These are phyloP conservation scores for Atrina japonica DNA, from an alignment of 2,888 invertebrate genomes.

Conservation along the genomic window DNA sequence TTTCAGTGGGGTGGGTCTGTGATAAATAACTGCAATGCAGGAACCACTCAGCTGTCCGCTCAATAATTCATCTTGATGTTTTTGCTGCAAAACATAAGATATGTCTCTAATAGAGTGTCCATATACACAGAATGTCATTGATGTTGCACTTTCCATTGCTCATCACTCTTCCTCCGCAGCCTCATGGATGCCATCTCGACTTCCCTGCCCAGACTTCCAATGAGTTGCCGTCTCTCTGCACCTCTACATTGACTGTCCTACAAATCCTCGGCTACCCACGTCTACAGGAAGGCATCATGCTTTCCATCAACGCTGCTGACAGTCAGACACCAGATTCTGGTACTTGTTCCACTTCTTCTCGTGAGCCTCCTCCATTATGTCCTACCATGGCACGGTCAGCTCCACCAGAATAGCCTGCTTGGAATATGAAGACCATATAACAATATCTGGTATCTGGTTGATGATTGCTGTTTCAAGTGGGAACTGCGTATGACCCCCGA, in stretches of 20 bases:
- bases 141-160: too few relatives aligned
- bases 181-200: too few relatives aligned
- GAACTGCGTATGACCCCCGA: conserved; percentile 2
- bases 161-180: too few relatives aligned
- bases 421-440: conserved; percentile 4
- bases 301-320: background rate
- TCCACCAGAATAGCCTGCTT: conserved; percentile 4
- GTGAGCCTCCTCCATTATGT: background rate
- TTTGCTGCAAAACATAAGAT: too few relatives aligned
- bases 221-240: background rate
- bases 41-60: too few relatives aligned
- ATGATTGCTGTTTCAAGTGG: conserved; percentile 5
- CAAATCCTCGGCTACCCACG: background rate
- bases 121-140: too few relatives aligned
- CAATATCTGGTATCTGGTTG: conserved; percentile 4
- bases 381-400: background rate
- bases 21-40: too few relatives aligned
- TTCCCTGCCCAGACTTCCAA: too few relatives aligned
- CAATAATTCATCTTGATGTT: too few relatives aligned
- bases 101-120: too few relatives aligned
- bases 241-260: background rate
- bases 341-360: background rate
- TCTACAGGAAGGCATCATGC: background rate
- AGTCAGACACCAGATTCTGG: conserved; percentile 3
- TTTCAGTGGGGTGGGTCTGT: too few relatives aligned